Percentiles rank a stretch among this genome's conserved stretches.
Evolutionary conservation across 2,888 invertebrate species (phyloP).

Genomic region (Mechanitis messenoides): DNA sequence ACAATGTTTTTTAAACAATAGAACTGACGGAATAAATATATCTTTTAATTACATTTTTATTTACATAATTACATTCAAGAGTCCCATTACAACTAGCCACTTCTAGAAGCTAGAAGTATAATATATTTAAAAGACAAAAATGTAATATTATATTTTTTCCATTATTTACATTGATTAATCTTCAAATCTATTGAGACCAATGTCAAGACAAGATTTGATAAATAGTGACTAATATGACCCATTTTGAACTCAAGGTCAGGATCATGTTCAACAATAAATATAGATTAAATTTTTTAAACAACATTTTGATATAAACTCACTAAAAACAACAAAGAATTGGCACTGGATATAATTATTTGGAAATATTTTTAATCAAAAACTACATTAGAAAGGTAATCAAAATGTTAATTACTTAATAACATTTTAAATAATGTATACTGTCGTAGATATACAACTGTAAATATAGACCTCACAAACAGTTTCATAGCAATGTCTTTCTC

Average conservation of each 20-base stretch:
- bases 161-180: conserved; percentile 55
- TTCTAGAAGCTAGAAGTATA: conserved; percentile 60
- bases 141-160: conserved; percentile 49
- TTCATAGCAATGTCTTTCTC: neutral
- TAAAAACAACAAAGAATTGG: neutral
- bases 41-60: conserved; percentile 57
- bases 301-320: too few species aligned
- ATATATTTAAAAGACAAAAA: conserved; percentile 44
- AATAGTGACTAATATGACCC: neutral
- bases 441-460: too few species aligned
- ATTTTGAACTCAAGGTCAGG: neutral
- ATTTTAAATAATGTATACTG: too few species aligned
- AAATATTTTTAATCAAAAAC: neutral
- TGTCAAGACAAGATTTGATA: neutral
- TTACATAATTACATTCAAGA: conserved; percentile 63
- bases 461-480: neutral
- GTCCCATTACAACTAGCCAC: conserved; percentile 45
- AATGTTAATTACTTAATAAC: neutral
- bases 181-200: neutral
- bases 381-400: neutral
- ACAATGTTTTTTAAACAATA: conserved; percentile 71
- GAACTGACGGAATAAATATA: conserved; percentile 71
- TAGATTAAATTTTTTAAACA: too few species aligned
- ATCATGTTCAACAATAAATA: neutral
- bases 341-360: conserved; percentile 2